These are phyloP conservation scores for Chaenogobius annularis DNA, from an alignment of 2,113 vertebrate genomes.

Conservation along the genomic window DNA sequence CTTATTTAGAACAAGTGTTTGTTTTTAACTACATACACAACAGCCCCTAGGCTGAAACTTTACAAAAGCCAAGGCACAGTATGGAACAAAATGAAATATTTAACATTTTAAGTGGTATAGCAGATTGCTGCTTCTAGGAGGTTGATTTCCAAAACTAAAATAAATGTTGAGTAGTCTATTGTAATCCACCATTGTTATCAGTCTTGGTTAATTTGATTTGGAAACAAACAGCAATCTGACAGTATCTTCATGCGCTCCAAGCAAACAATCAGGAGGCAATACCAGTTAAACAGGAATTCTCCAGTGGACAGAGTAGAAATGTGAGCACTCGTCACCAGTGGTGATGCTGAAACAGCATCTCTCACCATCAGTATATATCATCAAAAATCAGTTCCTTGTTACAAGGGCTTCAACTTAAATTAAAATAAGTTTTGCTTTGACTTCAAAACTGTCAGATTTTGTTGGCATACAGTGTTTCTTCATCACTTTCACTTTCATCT, in stretches of 20 bases:
- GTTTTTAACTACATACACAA: constrained; percentile 21
- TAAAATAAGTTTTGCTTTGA: constrained; percentile 27
- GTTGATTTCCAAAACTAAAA: not conserved
- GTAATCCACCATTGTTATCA: constrained; percentile 32
- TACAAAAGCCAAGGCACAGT: constrained; percentile 77
- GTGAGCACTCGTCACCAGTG: constrained; percentile 20
- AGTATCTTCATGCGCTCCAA: not conserved
- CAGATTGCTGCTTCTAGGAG: not conserved
- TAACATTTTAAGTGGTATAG: constrained; percentile 9
- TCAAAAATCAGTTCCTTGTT: constrained; percentile 13
- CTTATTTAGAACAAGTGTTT: constrained; percentile 1
- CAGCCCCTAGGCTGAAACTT: constrained; percentile 27
- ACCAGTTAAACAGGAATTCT: constrained; percentile 6
- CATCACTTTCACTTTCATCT: constrained; percentile 98
- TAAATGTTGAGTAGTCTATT: constrained; percentile 2
- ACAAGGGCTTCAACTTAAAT: constrained; percentile 19
- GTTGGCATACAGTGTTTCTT: constrained; percentile 95
- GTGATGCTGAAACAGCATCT: constrained; percentile 22
- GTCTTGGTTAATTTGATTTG: constrained; percentile 12
- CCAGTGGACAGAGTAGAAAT: constrained; percentile 25
- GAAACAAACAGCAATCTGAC: constrained; percentile 6
- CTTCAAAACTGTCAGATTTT: constrained; percentile 82
- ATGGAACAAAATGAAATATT: constrained; percentile 48
- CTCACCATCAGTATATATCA: constrained; percentile 3
- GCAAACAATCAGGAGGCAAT: not conserved